Conservation (phyloP, 1,140 invertebrate genomes). For the Bombyx mandarina region DNA sequence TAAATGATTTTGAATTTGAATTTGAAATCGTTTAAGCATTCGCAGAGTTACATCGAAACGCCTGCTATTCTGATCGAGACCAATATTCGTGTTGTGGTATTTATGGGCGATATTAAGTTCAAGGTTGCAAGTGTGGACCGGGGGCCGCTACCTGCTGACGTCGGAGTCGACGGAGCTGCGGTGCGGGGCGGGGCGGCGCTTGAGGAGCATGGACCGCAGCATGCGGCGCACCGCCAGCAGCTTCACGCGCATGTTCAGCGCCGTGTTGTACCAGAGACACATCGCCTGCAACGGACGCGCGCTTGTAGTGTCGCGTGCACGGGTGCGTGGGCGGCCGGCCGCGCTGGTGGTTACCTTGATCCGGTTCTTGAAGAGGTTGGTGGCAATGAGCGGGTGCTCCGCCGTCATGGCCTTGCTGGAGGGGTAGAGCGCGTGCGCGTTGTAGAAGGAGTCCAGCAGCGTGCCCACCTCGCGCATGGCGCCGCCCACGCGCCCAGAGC, state of each 20-base stretch:
- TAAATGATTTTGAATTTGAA: too few relatives aligned
- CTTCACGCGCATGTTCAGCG: slow-evolving; percentile 85
- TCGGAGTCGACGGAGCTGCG: slow-evolving; percentile 22
- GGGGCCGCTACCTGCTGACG: slow-evolving; percentile 25
- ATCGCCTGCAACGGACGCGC: slow-evolving; percentile 73
- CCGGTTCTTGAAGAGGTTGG: slow-evolving; percentile 37
- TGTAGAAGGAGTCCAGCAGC: slow-evolving; percentile 80
- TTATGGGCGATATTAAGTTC: too few relatives aligned
- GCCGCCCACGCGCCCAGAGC: slow-evolving; percentile 77
- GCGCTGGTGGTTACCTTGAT: slow-evolving; percentile 33
- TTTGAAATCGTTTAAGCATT: too few relatives aligned
- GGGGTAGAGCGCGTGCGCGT: slow-evolving; percentile 86
- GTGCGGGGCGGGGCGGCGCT: slow-evolving; percentile 16
- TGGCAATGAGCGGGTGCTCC: slow-evolving; percentile 77
- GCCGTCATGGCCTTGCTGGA: slow-evolving; percentile 83
- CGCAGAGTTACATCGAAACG: too few relatives aligned
- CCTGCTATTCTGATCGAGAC: too few relatives aligned
- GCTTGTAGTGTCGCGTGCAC: slow-evolving; percentile 92
- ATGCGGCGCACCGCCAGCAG: slow-evolving; percentile 84
- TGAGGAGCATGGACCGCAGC: slow-evolving; percentile 49
- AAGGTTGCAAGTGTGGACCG: not conserved
- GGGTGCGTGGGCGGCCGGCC: slow-evolving; percentile 72
- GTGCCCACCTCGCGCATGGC: slow-evolving; percentile 82
- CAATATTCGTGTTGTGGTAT: too few relatives aligned
- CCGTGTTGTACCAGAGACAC: slow-evolving; percentile 93